Percentiles rank a stretch among this genome's conserved stretches.
Conservation (phyloP, 2,113 vertebrate species). For the Polyodon spathula region DNA sequence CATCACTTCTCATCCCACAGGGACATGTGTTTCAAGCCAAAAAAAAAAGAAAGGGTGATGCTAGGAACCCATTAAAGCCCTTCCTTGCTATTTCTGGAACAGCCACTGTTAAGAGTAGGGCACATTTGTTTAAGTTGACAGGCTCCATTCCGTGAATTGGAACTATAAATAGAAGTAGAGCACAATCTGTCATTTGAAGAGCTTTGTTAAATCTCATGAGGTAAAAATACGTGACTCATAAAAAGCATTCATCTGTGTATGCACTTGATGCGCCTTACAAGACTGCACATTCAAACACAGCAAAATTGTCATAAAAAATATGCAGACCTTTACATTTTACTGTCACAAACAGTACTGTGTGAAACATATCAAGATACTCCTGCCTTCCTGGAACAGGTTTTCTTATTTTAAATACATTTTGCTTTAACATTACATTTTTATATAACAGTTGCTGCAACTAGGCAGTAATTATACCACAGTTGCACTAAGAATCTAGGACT, state of each 20-base stretch:
- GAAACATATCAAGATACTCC: too few relatives aligned
- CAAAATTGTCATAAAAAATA: too few relatives aligned
- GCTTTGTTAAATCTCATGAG: constrained; percentile 6
- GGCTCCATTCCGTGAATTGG: constrained; percentile 4
- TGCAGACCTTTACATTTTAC: too few relatives aligned
- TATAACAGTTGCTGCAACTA: too few relatives aligned
- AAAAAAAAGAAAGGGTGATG: neutral
- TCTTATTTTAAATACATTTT: too few relatives aligned
- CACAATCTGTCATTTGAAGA: constrained; percentile 9
- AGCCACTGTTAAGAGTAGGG: neutral
- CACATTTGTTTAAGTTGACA: constrained; percentile 9
- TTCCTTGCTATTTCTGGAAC: constrained; percentile 1
- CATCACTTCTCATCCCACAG: neutral
- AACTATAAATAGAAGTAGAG: constrained; percentile 8
- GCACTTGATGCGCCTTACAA: neutral
- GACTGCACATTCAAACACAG: neutral
- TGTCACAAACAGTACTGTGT: too few relatives aligned
- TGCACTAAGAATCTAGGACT: too few relatives aligned
- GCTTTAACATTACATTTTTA: too few relatives aligned
- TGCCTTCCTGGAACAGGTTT: too few relatives aligned
- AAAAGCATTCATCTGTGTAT: neutral
- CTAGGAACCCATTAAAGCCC: neutral
- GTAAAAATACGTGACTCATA: neutral
- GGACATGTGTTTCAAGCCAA: neutral
- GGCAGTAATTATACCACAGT: too few relatives aligned